A percentile compares a stretch with the other conserved stretches of the same genome.
Evolutionary conservation across 2,797 vertebrate genomes (phyloP).

Genomic region (Platalea minor): DNA sequence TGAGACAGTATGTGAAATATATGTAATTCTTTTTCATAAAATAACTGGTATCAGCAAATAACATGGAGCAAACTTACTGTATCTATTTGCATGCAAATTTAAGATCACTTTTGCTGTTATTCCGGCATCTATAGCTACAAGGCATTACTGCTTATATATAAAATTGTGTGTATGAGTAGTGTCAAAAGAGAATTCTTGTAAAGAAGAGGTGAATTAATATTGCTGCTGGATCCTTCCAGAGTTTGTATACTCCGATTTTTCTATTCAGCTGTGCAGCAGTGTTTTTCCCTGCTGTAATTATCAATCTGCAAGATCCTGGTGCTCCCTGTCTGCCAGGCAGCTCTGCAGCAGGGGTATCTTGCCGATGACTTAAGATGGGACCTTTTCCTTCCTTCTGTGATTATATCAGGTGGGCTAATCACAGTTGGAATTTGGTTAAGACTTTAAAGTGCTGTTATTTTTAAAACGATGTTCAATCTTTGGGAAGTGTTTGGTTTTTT

Average conservation of each 20-base stretch:
- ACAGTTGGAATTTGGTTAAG: background rate
- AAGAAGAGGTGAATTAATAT: background rate
- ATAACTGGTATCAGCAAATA: background rate
- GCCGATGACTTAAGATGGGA: background rate
- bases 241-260: background rate
- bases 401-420: background rate
- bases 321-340: background rate
- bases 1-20: background rate
- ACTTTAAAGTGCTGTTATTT: background rate
- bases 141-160: background rate
- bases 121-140: background rate
- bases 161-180: background rate
- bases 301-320: background rate
- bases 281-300: background rate
- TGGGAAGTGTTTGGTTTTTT: background rate
- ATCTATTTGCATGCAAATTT: background rate
- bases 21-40: background rate
- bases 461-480: background rate
- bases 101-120: background rate
- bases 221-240: background rate
- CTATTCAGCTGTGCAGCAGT: background rate
- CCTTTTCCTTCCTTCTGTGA: no score
- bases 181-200: background rate
- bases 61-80: background rate
- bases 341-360: rapidly evolving